Evolutionary conservation across 2,888 invertebrate genomes (phyloP).

Genomic region (Spatulosminthurus flaviceps): DNA sequence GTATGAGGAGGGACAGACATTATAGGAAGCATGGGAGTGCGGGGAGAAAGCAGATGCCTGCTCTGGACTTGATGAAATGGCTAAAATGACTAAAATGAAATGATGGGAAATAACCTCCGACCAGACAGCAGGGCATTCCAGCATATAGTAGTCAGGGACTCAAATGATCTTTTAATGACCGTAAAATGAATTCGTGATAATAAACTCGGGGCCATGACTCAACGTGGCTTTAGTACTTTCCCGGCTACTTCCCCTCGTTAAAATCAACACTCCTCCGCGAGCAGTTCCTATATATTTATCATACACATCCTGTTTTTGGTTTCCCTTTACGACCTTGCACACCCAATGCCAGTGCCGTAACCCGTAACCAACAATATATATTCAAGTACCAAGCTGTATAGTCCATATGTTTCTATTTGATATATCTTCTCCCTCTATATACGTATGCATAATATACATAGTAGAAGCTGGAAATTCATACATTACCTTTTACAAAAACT

Average conservation of each 20-base stretch:
- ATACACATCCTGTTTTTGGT: slow-evolving; percentile 13
- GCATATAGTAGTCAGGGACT: not conserved
- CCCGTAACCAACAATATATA: too few relatives aligned
- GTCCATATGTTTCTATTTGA: too few relatives aligned
- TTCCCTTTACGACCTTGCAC: not conserved
- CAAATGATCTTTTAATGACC: slow-evolving; percentile 35
- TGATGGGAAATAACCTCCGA: slow-evolving; percentile 8
- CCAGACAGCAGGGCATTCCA: not conserved
- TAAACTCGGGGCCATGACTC: not conserved
- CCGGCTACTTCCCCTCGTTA: slow-evolving; percentile 13
- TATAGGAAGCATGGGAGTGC: too few relatives aligned
- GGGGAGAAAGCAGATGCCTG: not conserved
- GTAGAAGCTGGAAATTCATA: too few relatives aligned
- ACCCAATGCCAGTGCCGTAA: too few relatives aligned
- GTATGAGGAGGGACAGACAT: not conserved
- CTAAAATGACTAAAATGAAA: slow-evolving; percentile 2
- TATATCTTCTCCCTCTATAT: too few relatives aligned
- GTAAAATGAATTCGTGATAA: slow-evolving; percentile 22
- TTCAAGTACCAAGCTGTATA: too few relatives aligned
- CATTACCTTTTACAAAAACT: too few relatives aligned
- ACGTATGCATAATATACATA: too few relatives aligned
- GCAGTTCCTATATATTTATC: not conserved
- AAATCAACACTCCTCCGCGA: slow-evolving; percentile 9
- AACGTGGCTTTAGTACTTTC: not conserved
- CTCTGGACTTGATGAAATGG: not conserved